Evolutionary conservation across 2,888 invertebrate species (phyloP).

Genomic region (Dicycla oo): DNA sequence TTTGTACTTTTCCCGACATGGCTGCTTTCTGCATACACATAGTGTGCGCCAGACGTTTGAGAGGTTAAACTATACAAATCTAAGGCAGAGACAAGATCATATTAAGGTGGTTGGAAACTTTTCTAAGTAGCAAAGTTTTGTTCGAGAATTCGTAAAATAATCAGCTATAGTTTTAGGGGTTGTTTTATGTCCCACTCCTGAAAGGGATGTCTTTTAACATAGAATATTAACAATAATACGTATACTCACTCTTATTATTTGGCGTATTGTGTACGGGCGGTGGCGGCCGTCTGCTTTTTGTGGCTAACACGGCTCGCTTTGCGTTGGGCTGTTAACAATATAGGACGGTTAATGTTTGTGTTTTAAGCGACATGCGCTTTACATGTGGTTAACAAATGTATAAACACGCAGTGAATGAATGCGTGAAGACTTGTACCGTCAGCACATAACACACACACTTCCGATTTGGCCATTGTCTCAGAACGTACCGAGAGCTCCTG

Average conservation of each 20-base stretch:
- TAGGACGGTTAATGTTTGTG: no score
- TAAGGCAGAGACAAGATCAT: background rate
- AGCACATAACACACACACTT: no score
- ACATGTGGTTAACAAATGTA: no score
- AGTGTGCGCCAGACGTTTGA: no score
- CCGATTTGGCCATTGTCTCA: no score
- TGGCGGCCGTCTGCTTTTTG: constrained; percentile 85
- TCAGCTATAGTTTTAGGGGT: background rate
- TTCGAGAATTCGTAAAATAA: background rate
- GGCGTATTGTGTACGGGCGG: constrained; percentile 82
- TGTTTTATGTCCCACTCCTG: background rate
- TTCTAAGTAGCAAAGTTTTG: background rate
- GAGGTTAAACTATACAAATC: no score
- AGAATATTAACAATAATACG: background rate
- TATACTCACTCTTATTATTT: constrained; percentile 82
- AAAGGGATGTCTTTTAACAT: background rate
- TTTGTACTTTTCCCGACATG: no score
- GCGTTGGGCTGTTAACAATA: constrained; percentile 75
- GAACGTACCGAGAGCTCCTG: no score
- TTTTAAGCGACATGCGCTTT: no score
- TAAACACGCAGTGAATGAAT: no score
- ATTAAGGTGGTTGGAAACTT: background rate
- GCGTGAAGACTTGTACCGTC: no score
- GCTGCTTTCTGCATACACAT: no score
- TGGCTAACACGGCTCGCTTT: constrained; percentile 84